Conservation (phyloP, 92 coral and sea anemone species). For the Porites evermanni region DNA sequence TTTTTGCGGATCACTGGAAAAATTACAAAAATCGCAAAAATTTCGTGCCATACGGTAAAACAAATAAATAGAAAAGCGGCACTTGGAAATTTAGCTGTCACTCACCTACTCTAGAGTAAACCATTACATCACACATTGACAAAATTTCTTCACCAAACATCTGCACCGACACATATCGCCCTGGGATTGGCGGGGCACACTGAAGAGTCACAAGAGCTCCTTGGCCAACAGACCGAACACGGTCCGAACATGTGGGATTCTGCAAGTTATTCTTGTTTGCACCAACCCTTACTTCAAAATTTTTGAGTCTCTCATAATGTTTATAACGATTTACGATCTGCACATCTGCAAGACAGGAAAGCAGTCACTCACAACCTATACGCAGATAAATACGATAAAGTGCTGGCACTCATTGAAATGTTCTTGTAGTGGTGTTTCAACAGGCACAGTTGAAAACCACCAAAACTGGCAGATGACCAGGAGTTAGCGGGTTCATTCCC, state of each 20-base stretch:
- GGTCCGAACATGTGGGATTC: slow-evolving; percentile 96
- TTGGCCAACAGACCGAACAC: slow-evolving; percentile 86
- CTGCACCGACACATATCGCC: slow-evolving; percentile 92
- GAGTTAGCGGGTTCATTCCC: too few species aligned
- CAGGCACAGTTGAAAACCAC: too few species aligned
- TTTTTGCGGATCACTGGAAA: too few species aligned
- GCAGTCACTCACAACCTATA: not conserved
- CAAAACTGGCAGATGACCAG: too few species aligned
- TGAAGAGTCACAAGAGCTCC: slow-evolving; percentile 80
- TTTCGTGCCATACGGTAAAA: too few species aligned
- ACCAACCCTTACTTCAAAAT: slow-evolving; percentile 93
- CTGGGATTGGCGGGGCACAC: slow-evolving; percentile 96
- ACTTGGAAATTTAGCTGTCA: too few species aligned
- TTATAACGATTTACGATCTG: slow-evolving; percentile 82
- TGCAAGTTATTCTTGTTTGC: slow-evolving; percentile 55
- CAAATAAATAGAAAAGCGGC: too few species aligned
- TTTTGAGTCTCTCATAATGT: slow-evolving; percentile 81
- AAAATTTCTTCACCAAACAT: slow-evolving; percentile 93
- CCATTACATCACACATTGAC: slow-evolving; percentile 88
- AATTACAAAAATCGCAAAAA: too few species aligned
- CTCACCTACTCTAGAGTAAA: slow-evolving; percentile 94
- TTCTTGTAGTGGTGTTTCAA: too few species aligned
- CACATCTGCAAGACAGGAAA: slow-evolving; percentile 64
- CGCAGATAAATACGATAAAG: too few species aligned
- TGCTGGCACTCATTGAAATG: too few species aligned